These are phyloP conservation scores for Onychomys arenicola DNA, from an alignment of 2,797 vertebrate species.

Conservation along the genomic window DNA sequence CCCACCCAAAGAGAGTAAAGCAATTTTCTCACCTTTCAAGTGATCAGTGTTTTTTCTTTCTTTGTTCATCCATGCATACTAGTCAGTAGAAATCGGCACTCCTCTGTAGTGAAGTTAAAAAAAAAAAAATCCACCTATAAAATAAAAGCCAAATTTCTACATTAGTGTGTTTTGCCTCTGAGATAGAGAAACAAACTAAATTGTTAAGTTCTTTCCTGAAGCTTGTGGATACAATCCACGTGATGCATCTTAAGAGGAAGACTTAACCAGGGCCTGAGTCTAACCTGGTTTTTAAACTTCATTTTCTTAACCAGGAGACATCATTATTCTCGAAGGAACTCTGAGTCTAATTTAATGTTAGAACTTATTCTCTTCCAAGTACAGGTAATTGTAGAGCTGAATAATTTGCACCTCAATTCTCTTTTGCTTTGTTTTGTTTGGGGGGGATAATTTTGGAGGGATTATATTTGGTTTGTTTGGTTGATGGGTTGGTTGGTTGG, in stretches of 20 bases:
- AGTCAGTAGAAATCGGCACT: neutral
- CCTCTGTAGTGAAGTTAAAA: neutral
- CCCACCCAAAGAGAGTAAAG: neutral
- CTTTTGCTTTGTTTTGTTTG: neutral
- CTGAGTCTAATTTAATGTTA: neutral
- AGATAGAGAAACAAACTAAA: constrained; percentile 56
- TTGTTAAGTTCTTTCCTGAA: constrained; percentile 31
- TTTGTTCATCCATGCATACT: neutral
- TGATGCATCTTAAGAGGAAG: neutral
- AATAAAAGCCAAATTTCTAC: neutral
- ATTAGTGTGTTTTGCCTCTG: neutral
- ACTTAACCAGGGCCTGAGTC: neutral
- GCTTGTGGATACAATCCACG: constrained; percentile 11
- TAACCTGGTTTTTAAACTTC: neutral
- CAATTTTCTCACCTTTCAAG: constrained; percentile 6
- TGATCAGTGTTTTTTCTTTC: neutral
- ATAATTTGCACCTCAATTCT: neutral
- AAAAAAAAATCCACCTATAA: neutral
- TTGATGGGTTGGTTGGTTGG: neutral
- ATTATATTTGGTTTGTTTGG: neutral
- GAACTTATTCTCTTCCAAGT: neutral
- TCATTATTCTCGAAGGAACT: neutral
- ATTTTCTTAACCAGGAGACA: neutral
- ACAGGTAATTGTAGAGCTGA: neutral
- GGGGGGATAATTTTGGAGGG: neutral